These are phyloP conservation scores for Prinia subflava DNA, from an alignment of 2,113 vertebrate genomes.

Conservation along the genomic window DNA sequence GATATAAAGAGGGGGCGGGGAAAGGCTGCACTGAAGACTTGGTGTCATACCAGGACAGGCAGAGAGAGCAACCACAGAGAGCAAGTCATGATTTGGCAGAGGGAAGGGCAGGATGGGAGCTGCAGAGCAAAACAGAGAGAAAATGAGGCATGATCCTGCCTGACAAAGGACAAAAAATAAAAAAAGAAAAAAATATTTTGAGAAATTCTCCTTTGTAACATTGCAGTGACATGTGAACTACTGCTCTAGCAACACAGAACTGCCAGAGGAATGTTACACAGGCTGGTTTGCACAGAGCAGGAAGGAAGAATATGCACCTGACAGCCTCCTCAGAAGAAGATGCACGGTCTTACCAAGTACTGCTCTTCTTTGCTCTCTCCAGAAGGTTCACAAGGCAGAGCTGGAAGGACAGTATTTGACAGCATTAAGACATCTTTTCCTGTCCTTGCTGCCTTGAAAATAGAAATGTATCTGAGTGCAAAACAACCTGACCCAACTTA, in stretches of 20 bases:
- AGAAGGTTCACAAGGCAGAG: background rate
- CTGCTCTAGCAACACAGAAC: background rate
- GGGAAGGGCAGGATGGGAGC: background rate
- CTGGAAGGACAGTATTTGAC: background rate
- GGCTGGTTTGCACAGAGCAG: background rate
- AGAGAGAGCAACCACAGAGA: background rate
- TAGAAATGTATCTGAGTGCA: background rate
- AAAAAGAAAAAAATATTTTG: background rate
- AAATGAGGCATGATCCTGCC: background rate
- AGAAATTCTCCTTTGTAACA: background rate
- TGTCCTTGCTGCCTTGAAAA: background rate
- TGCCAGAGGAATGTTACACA: background rate
- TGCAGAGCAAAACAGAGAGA: background rate
- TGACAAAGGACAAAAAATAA: background rate
- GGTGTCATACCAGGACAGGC: slow-evolving; percentile 8
- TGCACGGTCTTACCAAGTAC: background rate
- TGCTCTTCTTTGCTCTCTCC: background rate
- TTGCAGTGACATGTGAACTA: background rate
- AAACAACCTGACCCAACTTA: background rate
- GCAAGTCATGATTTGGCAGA: background rate
- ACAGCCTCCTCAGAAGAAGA: background rate
- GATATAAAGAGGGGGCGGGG: background rate
- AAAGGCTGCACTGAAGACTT: background rate
- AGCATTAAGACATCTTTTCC: background rate
- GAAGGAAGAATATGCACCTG: background rate